phyloP scores from a whole-genome alignment of 2,797 vertebrate species.

The Vespertilio murinus region DNA sequence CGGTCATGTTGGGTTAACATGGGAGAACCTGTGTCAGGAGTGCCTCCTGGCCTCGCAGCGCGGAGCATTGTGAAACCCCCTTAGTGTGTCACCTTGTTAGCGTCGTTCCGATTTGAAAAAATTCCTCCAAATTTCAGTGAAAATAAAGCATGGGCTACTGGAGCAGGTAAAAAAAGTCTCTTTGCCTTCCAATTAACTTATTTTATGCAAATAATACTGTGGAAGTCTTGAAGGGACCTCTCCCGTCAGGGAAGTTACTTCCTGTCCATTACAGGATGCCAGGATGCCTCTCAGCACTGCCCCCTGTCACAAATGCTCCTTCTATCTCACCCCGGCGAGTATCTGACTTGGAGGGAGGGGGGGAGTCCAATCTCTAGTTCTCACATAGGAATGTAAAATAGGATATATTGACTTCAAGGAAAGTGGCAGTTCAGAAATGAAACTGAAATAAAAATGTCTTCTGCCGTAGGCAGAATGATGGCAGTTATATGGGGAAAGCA shows the following conservation, averaged over 20 bases:
- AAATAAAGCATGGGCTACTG: constrained; percentile 48
- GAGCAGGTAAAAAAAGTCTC: constrained; percentile 18
- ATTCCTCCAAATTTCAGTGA: constrained; percentile 51
- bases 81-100: neutral
- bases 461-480: neutral
- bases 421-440: constrained; percentile 16
- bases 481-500: neutral
- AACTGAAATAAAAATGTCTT: neutral
- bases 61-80: constrained; percentile 9
- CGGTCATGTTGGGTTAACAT: neutral
- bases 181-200: constrained; percentile 35
- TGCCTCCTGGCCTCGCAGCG: neutral
- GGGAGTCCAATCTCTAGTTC: neutral
- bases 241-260: neutral
- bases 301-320: neutral
- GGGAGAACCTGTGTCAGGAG: neutral
- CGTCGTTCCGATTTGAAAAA: constrained; percentile 56
- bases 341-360: too few species aligned
- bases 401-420: neutral
- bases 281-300: neutral
- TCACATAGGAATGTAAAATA: neutral
- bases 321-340: neutral
- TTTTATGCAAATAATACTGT: neutral
- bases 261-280: neutral
- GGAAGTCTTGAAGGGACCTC: neutral